Conservation (phyloP, 2,888 invertebrate genomes). For the Diachrysia chrysitis region DNA sequence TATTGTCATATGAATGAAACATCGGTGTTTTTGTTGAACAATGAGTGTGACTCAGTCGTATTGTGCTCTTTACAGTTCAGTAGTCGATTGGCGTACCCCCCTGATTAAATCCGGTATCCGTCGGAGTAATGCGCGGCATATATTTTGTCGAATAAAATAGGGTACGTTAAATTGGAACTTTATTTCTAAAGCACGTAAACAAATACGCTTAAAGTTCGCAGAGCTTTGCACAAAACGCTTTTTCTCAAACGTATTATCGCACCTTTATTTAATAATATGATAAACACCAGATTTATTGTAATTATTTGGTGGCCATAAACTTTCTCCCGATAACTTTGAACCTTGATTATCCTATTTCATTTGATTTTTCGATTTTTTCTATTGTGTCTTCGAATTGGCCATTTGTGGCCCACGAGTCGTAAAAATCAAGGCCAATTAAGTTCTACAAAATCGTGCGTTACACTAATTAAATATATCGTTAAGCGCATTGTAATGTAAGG, state of each 20-base stretch:
- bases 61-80: constrained; percentile 31
- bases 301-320: too few relatives aligned
- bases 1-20: constrained; percentile 36
- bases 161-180: background rate
- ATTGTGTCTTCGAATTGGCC: background rate
- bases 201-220: background rate
- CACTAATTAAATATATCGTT: constrained; percentile 1
- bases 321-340: too few relatives aligned
- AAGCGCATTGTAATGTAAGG: too few relatives aligned
- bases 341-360: too few relatives aligned
- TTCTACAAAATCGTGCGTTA: background rate
- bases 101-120: constrained; percentile 14
- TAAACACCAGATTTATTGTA: too few relatives aligned
- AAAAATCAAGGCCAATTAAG: constrained; percentile 1
- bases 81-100: constrained; percentile 26
- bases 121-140: constrained; percentile 12
- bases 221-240: too few relatives aligned
- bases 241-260: too few relatives aligned
- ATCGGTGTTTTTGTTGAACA: constrained; percentile 40
- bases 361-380: too few relatives aligned
- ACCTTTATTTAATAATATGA: too few relatives aligned
- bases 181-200: background rate
- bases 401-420: background rate
- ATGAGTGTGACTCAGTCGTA: constrained; percentile 42
- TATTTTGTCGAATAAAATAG: constrained; percentile 15